Base-by-base conservation (phyloP, 1,140 invertebrate species). In the Radopholus similis region DNA sequence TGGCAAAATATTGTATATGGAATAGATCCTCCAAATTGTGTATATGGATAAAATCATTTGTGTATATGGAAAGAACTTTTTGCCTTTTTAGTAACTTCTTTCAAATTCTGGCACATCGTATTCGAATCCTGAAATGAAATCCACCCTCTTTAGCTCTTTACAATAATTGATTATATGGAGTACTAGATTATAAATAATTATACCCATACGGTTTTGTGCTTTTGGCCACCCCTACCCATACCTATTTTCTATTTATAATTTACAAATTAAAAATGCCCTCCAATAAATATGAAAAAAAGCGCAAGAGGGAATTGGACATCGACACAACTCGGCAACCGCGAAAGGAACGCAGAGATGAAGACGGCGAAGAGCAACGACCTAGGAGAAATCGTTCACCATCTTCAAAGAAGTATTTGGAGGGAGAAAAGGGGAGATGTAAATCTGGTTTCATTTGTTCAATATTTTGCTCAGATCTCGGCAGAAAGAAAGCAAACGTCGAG, bases 211-310 rank as follows among this genome's bases (percentile, higher is more conserved):
- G 38, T 1, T 42, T 42, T 18, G 11, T 11, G 18, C 38, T 1
- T 18, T 42, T 42, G 18, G 11, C 18, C 18, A 42, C 21, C 1
- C 11, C 21, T 21, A 32, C 21, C 30, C 11, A 54, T 54, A 15
- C 30, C 30, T 13, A 23, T 13, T 32, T 56, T 18, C 34, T 0
- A 38, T 11, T 28, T 28, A 18, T 28, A 8, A 40, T 57, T 57
- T 28, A 30, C 15, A 37, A 32, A 23, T 32, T 32, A 38, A 26
- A 2, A 5, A 60, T 60, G 57, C 57, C 57, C 8, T 66, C 64
- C 4, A 21, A 38, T n/a, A 47, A 55, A 62, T 55, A 66, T 40
- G 64, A 35, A 15, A 54, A 56, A 57, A 66, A 66, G n/a, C 64
- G 64, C 9, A 66, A 66, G 51, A 38, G 42, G 34, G 64, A 66